These are phyloP conservation scores for Erpetoichthys calabaricus DNA, from an alignment of 2,797 vertebrate genomes.

Conservation along the genomic window DNA sequence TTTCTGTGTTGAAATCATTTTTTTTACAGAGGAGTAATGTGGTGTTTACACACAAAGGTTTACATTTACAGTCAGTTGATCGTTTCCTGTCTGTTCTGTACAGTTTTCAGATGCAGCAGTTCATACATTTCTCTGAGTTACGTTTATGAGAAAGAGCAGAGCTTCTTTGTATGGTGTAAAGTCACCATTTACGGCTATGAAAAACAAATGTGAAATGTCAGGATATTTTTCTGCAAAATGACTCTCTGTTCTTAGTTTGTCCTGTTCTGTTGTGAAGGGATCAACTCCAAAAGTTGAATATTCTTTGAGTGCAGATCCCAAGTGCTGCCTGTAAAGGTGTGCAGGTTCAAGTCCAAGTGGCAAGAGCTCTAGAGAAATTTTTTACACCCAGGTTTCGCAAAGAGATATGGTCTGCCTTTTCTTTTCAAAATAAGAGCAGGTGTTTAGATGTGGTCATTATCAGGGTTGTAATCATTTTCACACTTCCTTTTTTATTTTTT, in stretches of 20 bases:
- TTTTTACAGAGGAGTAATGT: too few relatives aligned
- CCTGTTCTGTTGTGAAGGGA: conserved; percentile 12
- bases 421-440: conserved; percentile 1
- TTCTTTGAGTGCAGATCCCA: conserved; percentile 16
- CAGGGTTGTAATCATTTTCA: not conserved
- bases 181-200: too few relatives aligned
- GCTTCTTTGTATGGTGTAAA: too few relatives aligned
- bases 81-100: too few relatives aligned
- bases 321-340: conserved; percentile 15
- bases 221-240: too few relatives aligned
- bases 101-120: too few relatives aligned
- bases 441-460: not conserved
- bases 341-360: conserved; percentile 12
- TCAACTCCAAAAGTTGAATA: conserved; percentile 14
- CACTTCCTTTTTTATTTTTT: conserved; percentile 5
- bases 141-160: too few relatives aligned
- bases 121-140: too few relatives aligned
- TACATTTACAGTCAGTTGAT: too few relatives aligned
- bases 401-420: conserved; percentile 13
- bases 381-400: conserved; percentile 10
- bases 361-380: not conserved
- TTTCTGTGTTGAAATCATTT: too few relatives aligned
- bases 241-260: conserved; percentile 5
- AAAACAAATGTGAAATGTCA: too few relatives aligned
- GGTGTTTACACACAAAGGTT: too few relatives aligned